Conservation (phyloP, 2,113 vertebrate genomes). For the Rhinopithecus roxellana region DNA sequence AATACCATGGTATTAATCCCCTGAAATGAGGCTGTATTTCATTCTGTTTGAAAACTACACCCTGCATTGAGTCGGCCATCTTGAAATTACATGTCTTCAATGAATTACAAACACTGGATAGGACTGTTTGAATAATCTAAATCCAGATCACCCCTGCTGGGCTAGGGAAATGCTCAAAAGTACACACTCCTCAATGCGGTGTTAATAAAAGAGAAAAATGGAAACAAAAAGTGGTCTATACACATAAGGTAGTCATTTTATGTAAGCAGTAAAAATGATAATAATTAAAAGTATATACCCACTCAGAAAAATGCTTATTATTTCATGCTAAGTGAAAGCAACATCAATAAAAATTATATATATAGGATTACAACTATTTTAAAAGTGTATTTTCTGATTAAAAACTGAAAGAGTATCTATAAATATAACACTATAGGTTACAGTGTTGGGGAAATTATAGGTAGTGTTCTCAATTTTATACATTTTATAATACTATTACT, state of each 20-base stretch:
- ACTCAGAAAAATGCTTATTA: neutral
- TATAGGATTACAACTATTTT: constrained; percentile 2
- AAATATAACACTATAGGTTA: constrained; percentile 47
- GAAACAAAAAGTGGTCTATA: neutral
- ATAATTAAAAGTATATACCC: neutral
- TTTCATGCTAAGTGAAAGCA: neutral
- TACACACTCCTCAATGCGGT: neutral
- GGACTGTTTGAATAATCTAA: neutral
- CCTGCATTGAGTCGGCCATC: neutral
- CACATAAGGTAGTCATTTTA: constrained; percentile 9
- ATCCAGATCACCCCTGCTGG: neutral
- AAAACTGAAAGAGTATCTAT: neutral
- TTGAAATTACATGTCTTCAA: constrained; percentile 4
- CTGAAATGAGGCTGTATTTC: neutral
- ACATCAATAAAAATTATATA: neutral
- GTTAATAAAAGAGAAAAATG: neutral
- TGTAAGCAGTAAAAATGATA: neutral
- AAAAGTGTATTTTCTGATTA: neutral
- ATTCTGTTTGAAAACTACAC: constrained; percentile 10
- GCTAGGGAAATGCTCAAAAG: neutral
- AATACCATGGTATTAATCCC: neutral
- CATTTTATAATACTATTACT: neutral
- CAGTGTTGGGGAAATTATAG: neutral
- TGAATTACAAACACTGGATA: neutral
- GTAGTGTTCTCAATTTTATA: neutral